Base-by-base conservation (phyloP, 2,113 vertebrate species). In the Ailuropoda melanoleuca region DNA sequence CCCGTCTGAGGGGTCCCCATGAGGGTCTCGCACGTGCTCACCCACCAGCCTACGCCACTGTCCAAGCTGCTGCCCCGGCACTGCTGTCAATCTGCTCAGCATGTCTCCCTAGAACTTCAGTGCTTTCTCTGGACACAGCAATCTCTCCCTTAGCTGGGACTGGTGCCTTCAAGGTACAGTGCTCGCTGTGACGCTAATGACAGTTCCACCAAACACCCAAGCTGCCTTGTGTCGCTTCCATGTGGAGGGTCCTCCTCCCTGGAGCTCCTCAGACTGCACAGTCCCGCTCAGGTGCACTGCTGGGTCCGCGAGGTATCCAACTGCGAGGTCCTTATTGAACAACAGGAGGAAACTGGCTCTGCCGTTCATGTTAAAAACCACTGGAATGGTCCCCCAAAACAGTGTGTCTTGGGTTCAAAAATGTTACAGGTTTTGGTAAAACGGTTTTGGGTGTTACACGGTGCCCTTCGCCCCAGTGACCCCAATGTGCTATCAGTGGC, bases 11-110 rank as follows among this genome's bases (percentile, higher is more conserved):
- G 21, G 26, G 26, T 50, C 39, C 64, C n/a, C 23, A 6, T 17
- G 3, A 68, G 29, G 9, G 8, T 53, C 23, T 83, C 31, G 24
- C 34, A 14, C 1, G 26, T 14, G 23, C 14, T 93, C 68, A 62
- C n/a, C 19, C 53, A n/a, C 24, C 31, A 1, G 50, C 53, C 17
- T 19, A 62, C 19, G 18, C 9, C 15, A n/a, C 34, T 81, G 29
- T 8, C 18, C 5, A 50, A 10, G 31, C 12, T 50, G n/a, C 48
- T 58, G 11, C 53, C n/a, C 3, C 10, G 2, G 14, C 0, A 4
- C n/a, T 88, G 55, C 31, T n/a, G 29, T 56, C 26, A 18, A 31
- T 37, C 43, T 8, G 8, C 18, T 74, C 34, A 8, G 4, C 29
- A 24, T 29, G n/a, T 21, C 39, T 82, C 8, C 29, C 75, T 80